These are phyloP conservation scores for Oreamnos americanus DNA, from an alignment of 2,113 vertebrate species.

Conservation along the genomic window DNA sequence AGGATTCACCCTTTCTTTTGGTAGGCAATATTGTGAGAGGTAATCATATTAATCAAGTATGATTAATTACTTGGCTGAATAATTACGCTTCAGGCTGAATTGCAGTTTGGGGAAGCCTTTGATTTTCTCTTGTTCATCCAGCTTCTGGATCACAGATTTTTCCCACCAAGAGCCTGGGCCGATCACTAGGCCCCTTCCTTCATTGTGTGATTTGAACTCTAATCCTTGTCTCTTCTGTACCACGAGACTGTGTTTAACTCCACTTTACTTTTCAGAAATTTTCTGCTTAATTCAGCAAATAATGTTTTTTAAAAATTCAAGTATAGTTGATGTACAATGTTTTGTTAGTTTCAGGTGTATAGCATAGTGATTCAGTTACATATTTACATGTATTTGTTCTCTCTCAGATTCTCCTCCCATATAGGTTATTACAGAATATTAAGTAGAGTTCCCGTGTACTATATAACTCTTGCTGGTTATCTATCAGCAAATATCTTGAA, in stretches of 20 bases:
- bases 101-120: background rate
- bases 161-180: background rate
- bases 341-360: background rate
- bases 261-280: background rate
- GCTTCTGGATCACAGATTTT: background rate
- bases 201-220: background rate
- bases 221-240: background rate
- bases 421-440: background rate
- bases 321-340: background rate
- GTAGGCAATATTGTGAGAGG: background rate
- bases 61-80: background rate
- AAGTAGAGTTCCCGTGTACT: background rate
- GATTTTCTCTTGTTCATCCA: background rate
- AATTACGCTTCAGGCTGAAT: background rate
- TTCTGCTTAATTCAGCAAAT: background rate
- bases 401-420: background rate
- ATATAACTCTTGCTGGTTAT: background rate
- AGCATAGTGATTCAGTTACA: background rate
- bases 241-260: background rate
- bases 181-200: background rate
- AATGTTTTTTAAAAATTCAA: background rate
- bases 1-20: background rate
- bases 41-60: background rate
- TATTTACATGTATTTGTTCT: background rate
- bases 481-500: background rate